Base-by-base conservation (phyloP, 2,113 vertebrate genomes). In the Gymnorhina tibicen region DNA sequence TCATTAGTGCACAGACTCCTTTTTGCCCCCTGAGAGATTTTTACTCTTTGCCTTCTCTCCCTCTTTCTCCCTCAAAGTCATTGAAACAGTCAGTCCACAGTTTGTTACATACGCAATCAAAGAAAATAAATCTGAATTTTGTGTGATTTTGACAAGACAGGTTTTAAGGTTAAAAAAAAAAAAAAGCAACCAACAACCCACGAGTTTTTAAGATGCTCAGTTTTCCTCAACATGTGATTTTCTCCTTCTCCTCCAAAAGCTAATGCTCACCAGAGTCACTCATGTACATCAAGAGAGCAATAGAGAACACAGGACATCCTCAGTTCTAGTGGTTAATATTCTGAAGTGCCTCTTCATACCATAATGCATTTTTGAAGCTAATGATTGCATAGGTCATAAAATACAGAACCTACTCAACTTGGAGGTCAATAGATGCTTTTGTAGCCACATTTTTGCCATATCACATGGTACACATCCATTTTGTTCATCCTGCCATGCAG, bases 331-430 rank as follows among this genome's bases (percentile, higher is more conserved):
- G 42, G 30, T 94, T 95, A 79, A 87, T 82, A 82, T 72, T 85
- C 92, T 75, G 2, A 90, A 93, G 53, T 84, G 53, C 13, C 52
- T 91, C 60, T 81, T 89, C 70, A 52, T 30, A 39, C 10, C 42
- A 53, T 80, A 55, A 93, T 56, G 72, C 87, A 77, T 84, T 81
- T 83, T 58, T 76, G 3, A 85, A 79, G 69, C 32, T 94, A 82
- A 85, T 92, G 60, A 66, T 53, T 82, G 55, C 87, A 85, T 49
- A 93, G 74, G 87, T 87, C 89, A 95, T 92, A 82, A 91, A 95
- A 85, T 28, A 86, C 33, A 90, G 47, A 87, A 62, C 87, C 55
- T 75, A 49, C 67, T 87, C 85, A 69, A 49, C 78, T 78, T 49
- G 19, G 53, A 92, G 82, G 75, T 95, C 85, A 94, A n/a, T 6